phyloP scores from a whole-genome alignment of 2,888 invertebrate genomes.

The Epinotia demarniana region DNA sequence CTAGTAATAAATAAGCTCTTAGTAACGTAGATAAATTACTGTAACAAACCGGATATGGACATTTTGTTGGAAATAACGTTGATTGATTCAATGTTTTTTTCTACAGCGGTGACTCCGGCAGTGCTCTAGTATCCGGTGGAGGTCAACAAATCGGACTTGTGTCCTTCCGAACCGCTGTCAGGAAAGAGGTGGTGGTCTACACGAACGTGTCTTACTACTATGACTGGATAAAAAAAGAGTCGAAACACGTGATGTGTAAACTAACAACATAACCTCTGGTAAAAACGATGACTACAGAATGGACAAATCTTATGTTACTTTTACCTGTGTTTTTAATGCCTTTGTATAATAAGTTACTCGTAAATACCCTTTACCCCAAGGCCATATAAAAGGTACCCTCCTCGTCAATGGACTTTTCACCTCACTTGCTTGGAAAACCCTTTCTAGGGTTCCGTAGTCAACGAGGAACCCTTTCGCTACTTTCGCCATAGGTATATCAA shows the following conservation, averaged over 20 bases:
- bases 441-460: too few relatives aligned
- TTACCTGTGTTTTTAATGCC: neutral
- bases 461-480: too few relatives aligned
- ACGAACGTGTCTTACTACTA: constrained; percentile 24
- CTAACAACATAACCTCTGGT: neutral
- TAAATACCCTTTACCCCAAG: too few relatives aligned
- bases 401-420: too few relatives aligned
- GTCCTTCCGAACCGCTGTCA: neutral
- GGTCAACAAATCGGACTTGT: constrained; percentile 35
- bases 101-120: constrained; percentile 40
- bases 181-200: constrained; percentile 11
- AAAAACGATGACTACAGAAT: neutral
- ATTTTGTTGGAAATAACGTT: too few relatives aligned
- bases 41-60: too few relatives aligned
- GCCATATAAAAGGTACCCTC: too few relatives aligned
- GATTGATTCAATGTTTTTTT: neutral
- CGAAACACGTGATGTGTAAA: neutral
- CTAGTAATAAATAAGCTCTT: too few relatives aligned
- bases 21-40: too few relatives aligned
- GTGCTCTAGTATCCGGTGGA: constrained; percentile 15
- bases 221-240: neutral
- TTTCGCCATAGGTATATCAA: too few relatives aligned
- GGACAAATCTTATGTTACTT: constrained; percentile 6
- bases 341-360: too few relatives aligned
- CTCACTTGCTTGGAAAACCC: too few relatives aligned